A percentile compares a stretch with the other conserved stretches of the same genome.
Conservation (phyloP, 2,797 vertebrate species). For the Chrosomus eos region DNA sequence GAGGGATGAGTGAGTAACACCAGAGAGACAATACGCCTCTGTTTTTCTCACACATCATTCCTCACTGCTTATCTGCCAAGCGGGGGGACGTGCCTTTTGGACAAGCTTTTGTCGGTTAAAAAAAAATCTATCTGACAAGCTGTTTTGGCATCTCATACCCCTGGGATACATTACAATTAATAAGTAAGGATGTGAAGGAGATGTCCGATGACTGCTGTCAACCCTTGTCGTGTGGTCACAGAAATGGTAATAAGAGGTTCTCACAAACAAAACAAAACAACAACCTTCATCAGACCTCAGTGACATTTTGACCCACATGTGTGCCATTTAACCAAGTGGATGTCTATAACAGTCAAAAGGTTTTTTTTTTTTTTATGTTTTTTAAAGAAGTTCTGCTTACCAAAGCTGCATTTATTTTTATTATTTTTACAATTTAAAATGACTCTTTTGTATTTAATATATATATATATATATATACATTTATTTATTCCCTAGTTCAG, state of each 20-base stretch:
- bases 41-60: slow-evolving; percentile 33
- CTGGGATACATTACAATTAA: slow-evolving; percentile 47
- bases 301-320: background rate
- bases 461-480: background rate
- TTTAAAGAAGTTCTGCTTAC: background rate
- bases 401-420: background rate
- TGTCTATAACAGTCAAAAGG: too few relatives aligned
- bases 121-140: slow-evolving; percentile 56
- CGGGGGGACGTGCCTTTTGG: slow-evolving; percentile 47
- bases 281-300: background rate
- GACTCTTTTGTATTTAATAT: background rate
- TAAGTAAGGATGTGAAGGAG: slow-evolving; percentile 43
- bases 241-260: background rate
- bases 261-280: background rate
- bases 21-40: slow-evolving; percentile 51
- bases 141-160: slow-evolving; percentile 49
- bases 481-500: background rate
- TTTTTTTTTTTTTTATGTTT: background rate
- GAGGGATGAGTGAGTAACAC: slow-evolving; percentile 38
- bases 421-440: background rate
- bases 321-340: background rate
- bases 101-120: slow-evolving; percentile 45
- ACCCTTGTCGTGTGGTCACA: background rate
- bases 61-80: slow-evolving; percentile 44
- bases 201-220: slow-evolving; percentile 37